A percentile compares a stretch with the other conserved stretches of the same genome.
Evolutionary conservation across 2,888 invertebrate species (phyloP).

Genomic region (Latheticus oryzae): DNA sequence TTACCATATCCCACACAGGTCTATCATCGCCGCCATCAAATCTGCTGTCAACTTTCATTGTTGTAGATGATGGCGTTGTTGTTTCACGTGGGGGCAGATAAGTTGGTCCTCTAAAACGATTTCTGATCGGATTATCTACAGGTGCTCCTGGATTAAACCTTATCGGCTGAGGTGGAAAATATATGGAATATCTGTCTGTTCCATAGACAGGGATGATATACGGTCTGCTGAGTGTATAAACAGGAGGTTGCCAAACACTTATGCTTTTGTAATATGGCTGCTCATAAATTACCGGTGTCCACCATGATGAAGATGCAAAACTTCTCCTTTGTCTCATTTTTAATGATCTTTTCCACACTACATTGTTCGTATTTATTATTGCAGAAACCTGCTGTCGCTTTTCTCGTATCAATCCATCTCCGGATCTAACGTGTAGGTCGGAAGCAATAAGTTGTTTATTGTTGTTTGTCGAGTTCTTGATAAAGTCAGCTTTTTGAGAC

Average conservation of each 20-base stretch:
- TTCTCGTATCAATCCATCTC: slow-evolving; percentile 1
- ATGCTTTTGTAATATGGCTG: slow-evolving; percentile 46
- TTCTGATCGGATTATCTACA: slow-evolving; percentile 49
- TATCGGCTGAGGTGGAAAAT: slow-evolving; percentile 60
- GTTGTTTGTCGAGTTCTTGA: slow-evolving; percentile 2
- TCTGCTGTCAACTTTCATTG: slow-evolving; percentile 42
- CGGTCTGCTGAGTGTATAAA: slow-evolving; percentile 57
- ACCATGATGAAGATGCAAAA: no score
- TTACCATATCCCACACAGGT: slow-evolving; percentile 57
- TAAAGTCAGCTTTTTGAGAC: slow-evolving; percentile 8
- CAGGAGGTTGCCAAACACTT: slow-evolving; percentile 54
- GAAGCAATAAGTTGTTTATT: slow-evolving; percentile 1
- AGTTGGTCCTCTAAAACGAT: slow-evolving; percentile 45
- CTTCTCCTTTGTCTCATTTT: slow-evolving; percentile 37
- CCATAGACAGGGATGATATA: slow-evolving; percentile 62
- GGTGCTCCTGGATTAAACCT: slow-evolving; percentile 53
- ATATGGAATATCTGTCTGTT: slow-evolving; percentile 55
- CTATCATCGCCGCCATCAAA: slow-evolving; percentile 50
- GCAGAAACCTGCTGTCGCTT: no score
- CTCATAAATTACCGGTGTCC: slow-evolving; percentile 20
- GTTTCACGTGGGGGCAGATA: slow-evolving; percentile 54
- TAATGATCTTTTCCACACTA: no score
- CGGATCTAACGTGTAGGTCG: slow-evolving; percentile 3
- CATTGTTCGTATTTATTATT: no score
- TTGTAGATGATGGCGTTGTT: slow-evolving; percentile 32